phyloP scores from a whole-genome alignment of 1,140 invertebrate genomes.

The Drosophila tani region DNA sequence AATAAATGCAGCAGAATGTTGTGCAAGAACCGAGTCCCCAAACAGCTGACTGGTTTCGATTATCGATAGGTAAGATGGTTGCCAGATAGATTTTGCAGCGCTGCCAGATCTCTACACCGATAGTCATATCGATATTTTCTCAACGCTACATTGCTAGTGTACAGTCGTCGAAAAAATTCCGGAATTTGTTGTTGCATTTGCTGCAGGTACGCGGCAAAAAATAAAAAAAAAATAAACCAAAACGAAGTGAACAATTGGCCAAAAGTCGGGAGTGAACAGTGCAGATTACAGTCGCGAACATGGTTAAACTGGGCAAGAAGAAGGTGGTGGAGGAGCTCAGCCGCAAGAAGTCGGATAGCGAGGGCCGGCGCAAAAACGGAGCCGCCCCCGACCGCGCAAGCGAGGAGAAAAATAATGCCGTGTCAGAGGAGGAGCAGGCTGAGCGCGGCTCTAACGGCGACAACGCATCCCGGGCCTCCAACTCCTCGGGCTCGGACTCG shows the following conservation, averaged over 20 bases:
- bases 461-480: background rate
- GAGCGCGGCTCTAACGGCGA: constrained; percentile 12
- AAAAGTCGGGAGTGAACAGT: background rate
- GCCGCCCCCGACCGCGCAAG: constrained; percentile 45
- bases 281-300: background rate
- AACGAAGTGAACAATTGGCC: constrained; percentile 1
- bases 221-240: no score
- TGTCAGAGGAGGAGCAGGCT: background rate
- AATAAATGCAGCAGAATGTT: constrained; percentile 22
- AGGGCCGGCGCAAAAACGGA: constrained; percentile 32
- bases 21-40: constrained; percentile 3
- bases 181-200: constrained; percentile 8
- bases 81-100: no score
- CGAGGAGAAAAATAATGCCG: constrained; percentile 37
- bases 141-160: constrained; percentile 9
- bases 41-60: no score
- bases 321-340: constrained; percentile 41
- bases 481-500: background rate
- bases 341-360: constrained; percentile 40
- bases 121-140: background rate
- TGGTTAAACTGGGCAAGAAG: constrained; percentile 64
- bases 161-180: constrained; percentile 25
- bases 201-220: constrained; percentile 27
- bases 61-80: no score
- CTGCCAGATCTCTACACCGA: background rate